Evolutionary conservation across 2,113 vertebrate species (phyloP), one percentile per base, ranked within the genome.

Genomic region (Lophotis ruficrista): DNA sequence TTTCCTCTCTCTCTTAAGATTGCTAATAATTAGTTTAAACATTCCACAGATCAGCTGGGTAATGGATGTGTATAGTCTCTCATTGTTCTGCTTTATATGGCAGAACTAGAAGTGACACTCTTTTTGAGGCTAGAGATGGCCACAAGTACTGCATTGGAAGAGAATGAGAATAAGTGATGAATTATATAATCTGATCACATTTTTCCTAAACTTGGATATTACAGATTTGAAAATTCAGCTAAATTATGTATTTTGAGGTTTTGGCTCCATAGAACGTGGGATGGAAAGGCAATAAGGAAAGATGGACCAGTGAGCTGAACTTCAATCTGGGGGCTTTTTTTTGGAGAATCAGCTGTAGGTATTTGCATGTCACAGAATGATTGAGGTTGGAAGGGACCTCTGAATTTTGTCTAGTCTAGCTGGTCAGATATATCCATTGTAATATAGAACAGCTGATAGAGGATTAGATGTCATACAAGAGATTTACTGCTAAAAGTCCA

Each of bases 1-100:
- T 15, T 35, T 22, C 53, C 60, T 53, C 51, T 68, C 21, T 70
- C 50, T 94, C 37, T 90, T 91, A 97, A 96, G 70, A 28, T 90
- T 94, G 69, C 12, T 87, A 86, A 82, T 91, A 91, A 94, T 95
- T 94, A 47, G 47, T 91, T 90, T 93, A 94, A 80, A 86, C 87
- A 57, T 82, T 96, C 86, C 96, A 90, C 58, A 94, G 65, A 87
- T 96, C 75, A 96, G 23, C 17, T 83, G 54, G 20, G 21, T 80
- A 89, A 94, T 68, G 83, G 69, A 82, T 27, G 9, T 57, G 8
- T 62, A 25, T 38, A 82, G 69, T n/a, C 14, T 11, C n/a, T 92
- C 56, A 69, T 65, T 94, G 48, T 87, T 81, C 51, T 64, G 9
- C 38, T 77, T 92, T 83, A 43, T 24, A n/a, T 14, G 21, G 8